A percentile compares a stretch with the other conserved stretches of the same genome.
Conservation (phyloP, 1,140 invertebrate species). For the Platorchestia sp. region DNA sequence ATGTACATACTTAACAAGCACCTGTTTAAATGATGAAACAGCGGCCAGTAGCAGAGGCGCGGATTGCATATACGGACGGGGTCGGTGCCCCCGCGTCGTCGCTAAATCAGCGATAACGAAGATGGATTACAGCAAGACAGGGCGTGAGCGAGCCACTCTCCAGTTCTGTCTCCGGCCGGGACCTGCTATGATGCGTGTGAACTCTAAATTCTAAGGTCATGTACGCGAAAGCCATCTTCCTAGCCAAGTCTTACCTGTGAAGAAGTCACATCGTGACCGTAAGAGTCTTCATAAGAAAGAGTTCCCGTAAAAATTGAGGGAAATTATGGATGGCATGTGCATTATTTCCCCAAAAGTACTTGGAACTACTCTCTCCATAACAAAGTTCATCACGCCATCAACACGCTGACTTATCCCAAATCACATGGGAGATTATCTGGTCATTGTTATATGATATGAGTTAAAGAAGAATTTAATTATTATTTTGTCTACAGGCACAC, state of each 20-base stretch:
- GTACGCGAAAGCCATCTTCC: neutral
- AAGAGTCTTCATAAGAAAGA: neutral
- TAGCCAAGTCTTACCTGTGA: too few relatives aligned
- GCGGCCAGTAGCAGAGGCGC: too few relatives aligned
- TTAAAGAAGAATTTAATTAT: too few relatives aligned
- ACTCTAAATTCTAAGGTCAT: neutral
- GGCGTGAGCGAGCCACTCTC: neutral
- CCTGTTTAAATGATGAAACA: neutral
- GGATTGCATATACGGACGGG: neutral
- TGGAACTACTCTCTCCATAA: too few relatives aligned
- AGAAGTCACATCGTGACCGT: neutral
- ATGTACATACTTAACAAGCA: neutral
- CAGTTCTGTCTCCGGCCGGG: neutral
- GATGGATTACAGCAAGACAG: neutral
- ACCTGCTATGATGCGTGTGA: neutral
- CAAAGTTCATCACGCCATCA: too few relatives aligned
- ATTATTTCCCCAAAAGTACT: too few relatives aligned
- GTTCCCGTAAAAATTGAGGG: neutral
- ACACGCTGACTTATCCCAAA: too few relatives aligned
- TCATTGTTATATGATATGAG: too few relatives aligned
- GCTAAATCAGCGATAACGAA: neutral
- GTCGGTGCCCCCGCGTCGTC: neutral
- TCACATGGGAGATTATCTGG: too few relatives aligned
- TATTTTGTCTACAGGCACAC: too few relatives aligned
- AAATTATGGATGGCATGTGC: neutral